Percentiles rank a stretch among this genome's conserved stretches.
phyloP scores from a whole-genome alignment of 2,797 vertebrate genomes.

The Thunnus albacares region DNA sequence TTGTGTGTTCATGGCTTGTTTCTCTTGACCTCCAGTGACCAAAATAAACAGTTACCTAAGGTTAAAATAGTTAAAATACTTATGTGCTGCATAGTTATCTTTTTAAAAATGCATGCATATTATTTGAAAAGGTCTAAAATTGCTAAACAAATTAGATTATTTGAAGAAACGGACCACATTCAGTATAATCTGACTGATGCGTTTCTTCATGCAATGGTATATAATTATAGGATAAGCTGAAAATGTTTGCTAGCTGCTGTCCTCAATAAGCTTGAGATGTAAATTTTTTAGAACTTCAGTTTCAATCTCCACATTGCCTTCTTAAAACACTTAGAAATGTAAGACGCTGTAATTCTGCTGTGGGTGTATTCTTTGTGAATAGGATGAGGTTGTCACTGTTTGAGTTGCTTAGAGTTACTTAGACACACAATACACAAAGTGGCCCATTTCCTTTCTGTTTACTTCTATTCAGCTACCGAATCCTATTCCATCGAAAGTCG shows the following conservation, averaged over 20 bases:
- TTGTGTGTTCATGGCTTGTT: no score
- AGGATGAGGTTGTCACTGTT: constrained; percentile 46
- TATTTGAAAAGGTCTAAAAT: not conserved
- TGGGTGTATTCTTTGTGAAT: constrained; percentile 53
- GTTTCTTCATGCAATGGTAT: not conserved
- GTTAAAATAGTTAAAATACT: no score
- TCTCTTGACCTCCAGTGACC: no score
- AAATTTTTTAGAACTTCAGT: constrained; percentile 6
- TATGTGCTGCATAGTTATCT: no score
- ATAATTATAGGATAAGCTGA: constrained; percentile 22
- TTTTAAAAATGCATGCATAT: no score
- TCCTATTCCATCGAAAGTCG: constrained; percentile 25
- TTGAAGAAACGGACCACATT: not conserved
- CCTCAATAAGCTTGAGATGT: not conserved
- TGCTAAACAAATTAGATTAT: not conserved
- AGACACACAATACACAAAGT: constrained; percentile 37
- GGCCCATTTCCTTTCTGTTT: constrained; percentile 54
- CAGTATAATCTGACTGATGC: not conserved
- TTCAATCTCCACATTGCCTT: constrained; percentile 5
- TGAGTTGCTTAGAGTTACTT: constrained; percentile 17
- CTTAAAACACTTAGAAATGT: constrained; percentile 39
- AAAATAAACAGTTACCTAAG: no score
- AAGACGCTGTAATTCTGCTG: constrained; percentile 45
- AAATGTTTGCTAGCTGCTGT: not conserved
- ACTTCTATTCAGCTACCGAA: constrained; percentile 28